Conservation (phyloP, 1,140 invertebrate species). For the Pygmarrhopalites habei region DNA sequence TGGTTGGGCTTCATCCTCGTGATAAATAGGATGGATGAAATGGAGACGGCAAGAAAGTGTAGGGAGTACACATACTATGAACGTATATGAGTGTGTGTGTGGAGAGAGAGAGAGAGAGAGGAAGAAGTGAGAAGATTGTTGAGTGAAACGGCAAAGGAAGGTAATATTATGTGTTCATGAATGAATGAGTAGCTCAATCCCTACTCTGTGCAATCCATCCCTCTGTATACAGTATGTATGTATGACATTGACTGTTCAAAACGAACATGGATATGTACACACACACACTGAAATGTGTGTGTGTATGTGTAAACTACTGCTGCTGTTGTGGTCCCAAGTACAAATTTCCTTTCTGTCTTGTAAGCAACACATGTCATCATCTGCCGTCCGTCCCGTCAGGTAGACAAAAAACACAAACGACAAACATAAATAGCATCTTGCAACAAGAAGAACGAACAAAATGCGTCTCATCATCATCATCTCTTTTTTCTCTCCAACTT, state of each 20-base stretch:
- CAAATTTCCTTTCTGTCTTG: constrained; percentile 32
- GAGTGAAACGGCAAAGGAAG: constrained; percentile 1
- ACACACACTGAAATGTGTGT: not conserved
- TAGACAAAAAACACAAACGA: constrained; percentile 27
- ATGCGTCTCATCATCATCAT: too few species aligned
- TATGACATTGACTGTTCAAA: too few species aligned
- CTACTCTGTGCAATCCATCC: too few species aligned
- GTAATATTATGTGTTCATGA: too few species aligned
- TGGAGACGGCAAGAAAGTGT: not conserved
- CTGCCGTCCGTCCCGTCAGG: constrained; percentile 26
- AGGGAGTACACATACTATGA: too few species aligned
- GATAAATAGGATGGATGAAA: not conserved
- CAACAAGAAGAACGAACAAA: too few species aligned
- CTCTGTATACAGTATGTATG: too few species aligned
- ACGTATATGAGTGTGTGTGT: too few species aligned
- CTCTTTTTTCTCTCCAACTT: too few species aligned
- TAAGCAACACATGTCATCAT: constrained; percentile 31
- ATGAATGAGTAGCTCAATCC: not conserved
- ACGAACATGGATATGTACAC: too few species aligned
- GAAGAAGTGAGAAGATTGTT: not conserved
- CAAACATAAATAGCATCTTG: constrained; percentile 34
- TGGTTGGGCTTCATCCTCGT: too few species aligned
- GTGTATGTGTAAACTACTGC: not conserved
- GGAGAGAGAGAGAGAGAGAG: not conserved
- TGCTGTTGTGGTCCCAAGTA: constrained; percentile 4